These are phyloP conservation scores for Narcine bancroftii DNA, from an alignment of 2,113 vertebrate species.

Conservation along the genomic window DNA sequence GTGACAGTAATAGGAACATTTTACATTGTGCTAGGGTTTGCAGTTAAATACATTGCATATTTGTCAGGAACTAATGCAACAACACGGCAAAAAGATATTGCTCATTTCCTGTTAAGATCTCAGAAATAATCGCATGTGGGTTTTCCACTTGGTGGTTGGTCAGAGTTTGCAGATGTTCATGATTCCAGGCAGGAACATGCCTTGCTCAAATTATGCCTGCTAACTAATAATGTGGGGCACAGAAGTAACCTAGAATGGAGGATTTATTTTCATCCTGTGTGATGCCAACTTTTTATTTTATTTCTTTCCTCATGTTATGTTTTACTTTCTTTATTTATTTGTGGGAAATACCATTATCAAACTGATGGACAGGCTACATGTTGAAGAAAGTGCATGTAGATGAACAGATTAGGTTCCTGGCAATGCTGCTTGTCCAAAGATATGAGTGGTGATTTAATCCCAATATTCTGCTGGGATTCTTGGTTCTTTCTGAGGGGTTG, in stretches of 20 bases:
- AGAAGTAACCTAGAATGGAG: background rate
- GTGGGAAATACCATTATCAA: background rate
- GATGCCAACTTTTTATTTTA: background rate
- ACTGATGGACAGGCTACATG: too few species aligned
- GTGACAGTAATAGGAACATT: background rate
- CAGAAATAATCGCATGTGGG: background rate
- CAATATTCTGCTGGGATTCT: background rate
- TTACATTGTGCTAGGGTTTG: background rate
- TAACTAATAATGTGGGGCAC: background rate
- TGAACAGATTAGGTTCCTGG: background rate
- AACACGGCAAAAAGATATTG: background rate
- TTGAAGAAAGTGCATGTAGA: background rate
- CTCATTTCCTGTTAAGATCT: background rate
- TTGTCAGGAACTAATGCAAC: background rate
- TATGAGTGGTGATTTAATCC: background rate
- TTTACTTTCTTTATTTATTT: background rate
- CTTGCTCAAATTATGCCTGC: background rate
- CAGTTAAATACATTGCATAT: background rate
- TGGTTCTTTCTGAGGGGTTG: background rate
- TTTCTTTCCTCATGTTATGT: background rate
- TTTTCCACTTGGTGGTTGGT: background rate
- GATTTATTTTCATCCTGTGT: background rate
- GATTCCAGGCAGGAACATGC: background rate
- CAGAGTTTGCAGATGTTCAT: background rate
- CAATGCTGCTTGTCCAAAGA: background rate